Evolutionary conservation across 2,888 invertebrate species (phyloP).

Genomic region (Steinernema carpocapsae): DNA sequence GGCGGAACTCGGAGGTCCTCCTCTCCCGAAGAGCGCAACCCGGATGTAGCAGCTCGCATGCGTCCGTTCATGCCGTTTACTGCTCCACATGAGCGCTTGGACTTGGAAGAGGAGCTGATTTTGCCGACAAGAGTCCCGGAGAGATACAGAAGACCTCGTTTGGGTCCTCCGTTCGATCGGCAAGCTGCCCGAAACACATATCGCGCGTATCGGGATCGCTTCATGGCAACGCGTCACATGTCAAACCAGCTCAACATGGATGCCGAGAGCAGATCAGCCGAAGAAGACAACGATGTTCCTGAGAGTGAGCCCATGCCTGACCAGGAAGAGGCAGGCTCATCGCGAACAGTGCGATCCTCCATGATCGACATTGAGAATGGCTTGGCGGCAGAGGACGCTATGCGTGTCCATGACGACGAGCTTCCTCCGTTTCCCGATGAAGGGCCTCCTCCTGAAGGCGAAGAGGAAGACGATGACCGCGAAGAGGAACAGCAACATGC

Average conservation of each 20-base stretch:
- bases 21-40: background rate
- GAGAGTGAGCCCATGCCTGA: background rate
- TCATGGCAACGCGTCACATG: too few species aligned
- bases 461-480: background rate
- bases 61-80: background rate
- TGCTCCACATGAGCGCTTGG: background rate
- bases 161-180: background rate
- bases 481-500: background rate
- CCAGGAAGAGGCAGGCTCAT: background rate
- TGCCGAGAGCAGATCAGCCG: background rate
- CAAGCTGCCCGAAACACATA: too few species aligned
- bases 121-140: background rate
- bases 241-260: too few species aligned
- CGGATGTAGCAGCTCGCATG: slow-evolving; percentile 5
- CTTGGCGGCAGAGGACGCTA: background rate
- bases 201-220: too few species aligned
- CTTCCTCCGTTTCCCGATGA: background rate
- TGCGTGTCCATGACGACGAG: slow-evolving; percentile 9
- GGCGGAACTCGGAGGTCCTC: slow-evolving; percentile 1
- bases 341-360: background rate
- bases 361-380: slow-evolving; percentile 23
- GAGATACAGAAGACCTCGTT: background rate
- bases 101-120: background rate
- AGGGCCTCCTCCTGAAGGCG: slow-evolving; percentile 10
- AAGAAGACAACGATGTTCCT: background rate